Percentiles rank a stretch among this genome's conserved stretches.
Evolutionary conservation across 2,113 vertebrate species (phyloP).

Genomic region (Phainopepla nitens): DNA sequence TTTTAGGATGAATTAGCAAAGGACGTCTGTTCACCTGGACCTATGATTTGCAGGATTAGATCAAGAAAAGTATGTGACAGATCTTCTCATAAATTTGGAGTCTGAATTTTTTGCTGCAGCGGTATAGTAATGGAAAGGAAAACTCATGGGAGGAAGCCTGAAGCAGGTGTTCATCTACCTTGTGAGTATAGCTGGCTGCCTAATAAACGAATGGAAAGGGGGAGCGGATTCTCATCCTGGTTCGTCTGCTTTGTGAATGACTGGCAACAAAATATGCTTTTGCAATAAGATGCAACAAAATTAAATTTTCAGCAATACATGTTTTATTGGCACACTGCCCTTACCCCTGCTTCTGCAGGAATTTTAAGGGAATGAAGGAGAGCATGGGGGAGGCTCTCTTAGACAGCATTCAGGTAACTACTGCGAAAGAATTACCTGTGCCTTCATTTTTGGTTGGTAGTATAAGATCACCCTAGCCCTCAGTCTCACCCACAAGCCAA

Average conservation of each 20-base stretch:
- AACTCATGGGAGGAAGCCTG: neutral
- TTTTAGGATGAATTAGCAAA: neutral
- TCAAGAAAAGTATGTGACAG: neutral
- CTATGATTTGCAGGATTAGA: neutral
- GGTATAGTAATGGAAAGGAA: neutral
- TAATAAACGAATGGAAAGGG: neutral
- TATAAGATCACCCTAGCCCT: neutral
- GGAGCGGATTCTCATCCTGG: neutral
- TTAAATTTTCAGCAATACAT: neutral
- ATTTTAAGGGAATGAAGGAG: neutral
- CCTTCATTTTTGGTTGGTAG: neutral
- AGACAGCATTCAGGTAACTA: neutral
- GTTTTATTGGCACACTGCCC: neutral
- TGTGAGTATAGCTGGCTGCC: neutral
- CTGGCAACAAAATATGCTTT: neutral
- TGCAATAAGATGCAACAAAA: neutral
- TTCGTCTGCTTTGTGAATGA: neutral
- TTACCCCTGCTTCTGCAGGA: neutral
- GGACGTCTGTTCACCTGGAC: neutral
- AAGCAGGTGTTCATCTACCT: neutral
- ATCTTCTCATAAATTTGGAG: neutral
- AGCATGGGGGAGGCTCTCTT: neutral
- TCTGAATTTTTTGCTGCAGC: neutral
- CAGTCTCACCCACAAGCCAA: neutral
- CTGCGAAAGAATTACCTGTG: neutral